Evolutionary conservation across 2,797 vertebrate species (phyloP).

Genomic region (Oreonectes daqikongensis): DNA sequence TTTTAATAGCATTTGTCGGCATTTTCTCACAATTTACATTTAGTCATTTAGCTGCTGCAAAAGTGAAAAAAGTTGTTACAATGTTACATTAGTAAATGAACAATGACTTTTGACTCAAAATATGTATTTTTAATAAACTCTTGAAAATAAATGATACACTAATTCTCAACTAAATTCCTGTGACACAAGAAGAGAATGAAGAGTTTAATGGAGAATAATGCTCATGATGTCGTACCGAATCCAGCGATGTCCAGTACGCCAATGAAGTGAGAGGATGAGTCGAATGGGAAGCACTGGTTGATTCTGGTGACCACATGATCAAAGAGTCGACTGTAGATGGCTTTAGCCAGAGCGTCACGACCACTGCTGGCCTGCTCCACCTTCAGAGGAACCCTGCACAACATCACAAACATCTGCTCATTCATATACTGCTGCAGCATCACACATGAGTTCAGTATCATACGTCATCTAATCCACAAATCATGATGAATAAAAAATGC

Average conservation of each 20-base stretch:
- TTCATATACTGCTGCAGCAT: too few species aligned
- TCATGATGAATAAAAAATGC: background rate
- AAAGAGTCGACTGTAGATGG: conserved; percentile 92
- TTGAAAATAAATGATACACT: too few species aligned
- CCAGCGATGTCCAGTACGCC: conserved; percentile 97
- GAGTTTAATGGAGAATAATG: background rate
- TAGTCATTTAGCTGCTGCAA: too few species aligned
- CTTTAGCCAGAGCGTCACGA: conserved; percentile 93
- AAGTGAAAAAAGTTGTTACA: too few species aligned
- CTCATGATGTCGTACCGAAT: conserved; percentile 79
- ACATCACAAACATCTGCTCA: background rate
- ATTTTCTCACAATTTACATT: too few species aligned
- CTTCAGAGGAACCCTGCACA: conserved; percentile 89
- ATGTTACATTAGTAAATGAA: too few species aligned
- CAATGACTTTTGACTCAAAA: too few species aligned
- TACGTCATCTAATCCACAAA: background rate
- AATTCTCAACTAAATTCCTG: background rate
- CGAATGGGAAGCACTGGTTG: conserved; percentile 96
- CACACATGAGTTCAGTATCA: too few species aligned
- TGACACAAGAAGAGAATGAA: background rate
- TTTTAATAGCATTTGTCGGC: too few species aligned
- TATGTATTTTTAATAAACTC: too few species aligned
- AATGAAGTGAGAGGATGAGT: conserved; percentile 91
- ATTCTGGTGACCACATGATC: conserved; percentile 96
- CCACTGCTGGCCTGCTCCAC: conserved; percentile 96